These are phyloP conservation scores for Nematostella vectensis DNA, from an alignment of 92 coral and sea anemone genomes.

Conservation along the genomic window DNA sequence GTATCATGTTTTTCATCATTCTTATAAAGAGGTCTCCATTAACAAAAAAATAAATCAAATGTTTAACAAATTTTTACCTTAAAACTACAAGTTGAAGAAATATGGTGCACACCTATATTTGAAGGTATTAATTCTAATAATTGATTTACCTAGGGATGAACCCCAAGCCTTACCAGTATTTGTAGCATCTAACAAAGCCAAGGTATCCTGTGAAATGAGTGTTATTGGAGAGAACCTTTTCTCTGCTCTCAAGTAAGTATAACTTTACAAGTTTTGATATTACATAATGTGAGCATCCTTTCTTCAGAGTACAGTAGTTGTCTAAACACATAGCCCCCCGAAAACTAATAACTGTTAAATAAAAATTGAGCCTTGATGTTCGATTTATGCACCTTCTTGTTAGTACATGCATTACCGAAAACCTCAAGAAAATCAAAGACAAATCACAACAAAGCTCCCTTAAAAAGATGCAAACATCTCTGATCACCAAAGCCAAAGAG, in stretches of 20 bases:
- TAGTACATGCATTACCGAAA: slow-evolving; percentile 29
- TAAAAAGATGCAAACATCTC: slow-evolving; percentile 53
- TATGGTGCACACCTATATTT: too few relatives aligned
- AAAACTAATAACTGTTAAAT: background rate
- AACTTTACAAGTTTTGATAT: too few relatives aligned
- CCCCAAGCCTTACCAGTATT: slow-evolving; percentile 79
- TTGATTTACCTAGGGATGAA: slow-evolving; percentile 73
- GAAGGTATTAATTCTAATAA: too few relatives aligned
- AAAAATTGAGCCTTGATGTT: too few relatives aligned
- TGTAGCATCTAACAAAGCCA: slow-evolving; percentile 68
- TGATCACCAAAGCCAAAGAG: slow-evolving; percentile 55
- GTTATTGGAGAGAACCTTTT: slow-evolving; percentile 86
- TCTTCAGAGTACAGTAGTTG: background rate
- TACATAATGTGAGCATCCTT: too few relatives aligned
- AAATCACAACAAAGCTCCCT: slow-evolving; percentile 41
- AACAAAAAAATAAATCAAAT: too few relatives aligned
- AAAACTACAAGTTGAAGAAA: too few relatives aligned
- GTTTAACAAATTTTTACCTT: too few relatives aligned
- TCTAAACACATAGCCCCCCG: background rate
- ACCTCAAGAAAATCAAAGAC: slow-evolving; percentile 59
- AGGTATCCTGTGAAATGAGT: slow-evolving; percentile 58
- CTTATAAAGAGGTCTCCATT: too few relatives aligned
- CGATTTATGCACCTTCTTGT: too few relatives aligned
- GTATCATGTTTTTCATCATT: too few relatives aligned
- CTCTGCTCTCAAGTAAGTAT: slow-evolving; percentile 79